Percentiles rank a stretch among this genome's conserved stretches.
Conservation (phyloP, 2,888 invertebrate species). For the Lordiphosa fenestrarum region DNA sequence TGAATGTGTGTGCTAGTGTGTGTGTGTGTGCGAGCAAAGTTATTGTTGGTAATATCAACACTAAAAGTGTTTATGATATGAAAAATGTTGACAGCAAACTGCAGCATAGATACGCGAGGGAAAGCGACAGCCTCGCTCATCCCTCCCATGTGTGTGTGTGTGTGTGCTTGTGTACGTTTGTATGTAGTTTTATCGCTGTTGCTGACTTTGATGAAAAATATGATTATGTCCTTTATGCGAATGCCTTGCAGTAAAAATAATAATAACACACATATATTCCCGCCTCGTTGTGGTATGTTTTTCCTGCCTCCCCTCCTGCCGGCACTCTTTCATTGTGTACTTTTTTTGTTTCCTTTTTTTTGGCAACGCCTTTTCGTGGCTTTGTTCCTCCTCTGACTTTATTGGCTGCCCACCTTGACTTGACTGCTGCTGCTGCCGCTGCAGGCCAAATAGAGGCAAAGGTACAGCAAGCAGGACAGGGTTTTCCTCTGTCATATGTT, state of each 20-base stretch:
- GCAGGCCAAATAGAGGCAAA: no score
- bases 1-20: slow-evolving; percentile 22
- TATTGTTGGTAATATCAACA: slow-evolving; percentile 74
- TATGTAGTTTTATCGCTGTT: slow-evolving; percentile 41
- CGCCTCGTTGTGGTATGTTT: slow-evolving; percentile 45
- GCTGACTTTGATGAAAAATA: slow-evolving; percentile 70
- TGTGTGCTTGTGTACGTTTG: slow-evolving; percentile 21
- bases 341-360: slow-evolving; percentile 37
- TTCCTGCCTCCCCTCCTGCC: slow-evolving; percentile 23
- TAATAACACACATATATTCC: slow-evolving; percentile 59
- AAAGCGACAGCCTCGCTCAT: slow-evolving; percentile 14
- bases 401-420: slow-evolving; percentile 53
- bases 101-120: slow-evolving; percentile 58
- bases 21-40: slow-evolving; percentile 52
- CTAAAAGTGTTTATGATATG: slow-evolving; percentile 73
- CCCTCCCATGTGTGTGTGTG: slow-evolving; percentile 7
- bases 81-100: slow-evolving; percentile 74
- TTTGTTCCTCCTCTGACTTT: slow-evolving; percentile 64
- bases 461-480: slow-evolving; percentile 1
- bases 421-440: slow-evolving; percentile 32
- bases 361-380: slow-evolving; percentile 67
- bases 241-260: slow-evolving; percentile 75
- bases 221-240: slow-evolving; percentile 74
- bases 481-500: slow-evolving; percentile 52
- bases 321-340: slow-evolving; percentile 5